Evolutionary conservation across 1,140 invertebrate species (phyloP), one percentile per base, ranked within the genome.

Genomic region (Colletes latitarsis): DNA sequence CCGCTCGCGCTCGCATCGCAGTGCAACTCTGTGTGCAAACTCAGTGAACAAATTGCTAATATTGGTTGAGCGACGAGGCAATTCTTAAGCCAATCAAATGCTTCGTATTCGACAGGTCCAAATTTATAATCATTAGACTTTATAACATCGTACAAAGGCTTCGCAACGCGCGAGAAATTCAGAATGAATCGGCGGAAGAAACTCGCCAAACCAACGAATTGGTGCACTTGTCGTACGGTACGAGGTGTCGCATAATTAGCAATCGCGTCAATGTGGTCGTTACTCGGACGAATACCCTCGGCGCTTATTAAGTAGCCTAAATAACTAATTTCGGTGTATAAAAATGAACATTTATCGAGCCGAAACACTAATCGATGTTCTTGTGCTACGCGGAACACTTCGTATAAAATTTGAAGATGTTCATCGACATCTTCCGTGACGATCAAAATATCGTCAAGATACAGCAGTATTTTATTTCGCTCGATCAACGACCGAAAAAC

Each of bases 291-390:
- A 30, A 75, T 19, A n/a, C 63, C 39, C 2, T 12, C 46, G 15
- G 69, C 39, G 8, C 43, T 60, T 30, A 68, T 53, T 19, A 8
- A 5, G 14, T 60, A 57, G 49, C 57, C 64, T 15, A 77, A 77
- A 21, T 76, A 77, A 10, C 55, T 53, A 4, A 69, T 64, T n/a
- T 30, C 43, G 8, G 14, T n/a, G n/a, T 15, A 75, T 6, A 64
- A 67, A 66, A 75, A 39, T 8, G 30, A 58, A n/a, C 74, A 76
- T 58, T 76, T 76, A 57, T 57, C 49, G 10, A 68, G 15, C 9
- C 64, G 46, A 19, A 77, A 39, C 3, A 19, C n/a, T 41, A 77
- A 53, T 12, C 9, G 10, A 41, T 52, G 6, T 10, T 6, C 17
- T 15, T n/a, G 43, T 67, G 60, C 39, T n/a, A 67, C 49, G 5